These are phyloP conservation scores for Anastatus disparis DNA, from an alignment of 1,140 invertebrate genomes.

Conservation along the genomic window DNA sequence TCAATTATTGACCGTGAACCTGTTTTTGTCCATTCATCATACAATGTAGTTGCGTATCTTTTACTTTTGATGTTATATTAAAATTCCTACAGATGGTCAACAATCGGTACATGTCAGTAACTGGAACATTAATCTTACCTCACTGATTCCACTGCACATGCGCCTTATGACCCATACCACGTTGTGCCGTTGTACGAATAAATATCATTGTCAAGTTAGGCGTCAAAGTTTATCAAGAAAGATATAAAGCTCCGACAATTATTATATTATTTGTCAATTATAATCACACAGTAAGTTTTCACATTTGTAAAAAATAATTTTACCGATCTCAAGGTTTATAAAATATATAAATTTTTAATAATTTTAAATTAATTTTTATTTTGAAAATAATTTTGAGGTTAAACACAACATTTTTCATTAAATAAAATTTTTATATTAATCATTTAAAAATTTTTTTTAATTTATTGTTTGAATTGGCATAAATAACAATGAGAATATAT, in stretches of 20 bases:
- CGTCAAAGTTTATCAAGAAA: not conserved
- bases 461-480: too few relatives aligned
- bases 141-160: not conserved
- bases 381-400: too few relatives aligned
- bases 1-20: not conserved
- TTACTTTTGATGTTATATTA: not conserved
- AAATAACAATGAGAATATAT: too few relatives aligned
- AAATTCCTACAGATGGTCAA: not conserved
- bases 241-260: too few relatives aligned
- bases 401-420: too few relatives aligned
- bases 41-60: not conserved
- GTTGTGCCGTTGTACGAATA: not conserved
- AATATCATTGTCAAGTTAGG: not conserved
- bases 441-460: too few relatives aligned
- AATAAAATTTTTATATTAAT: too few relatives aligned
- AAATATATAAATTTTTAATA: too few relatives aligned
- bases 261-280: not conserved
- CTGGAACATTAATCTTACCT: not conserved
- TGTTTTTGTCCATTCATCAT: conserved; percentile 9
- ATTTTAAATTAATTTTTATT: too few relatives aligned
- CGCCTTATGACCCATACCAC: not conserved
- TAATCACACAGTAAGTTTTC: conserved; percentile 8
- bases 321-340: too few relatives aligned
- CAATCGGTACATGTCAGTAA: not conserved
- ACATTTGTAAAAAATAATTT: not conserved